Conservation (phyloP, 2,888 invertebrate genomes). For the Nebria brevicollis region DNA sequence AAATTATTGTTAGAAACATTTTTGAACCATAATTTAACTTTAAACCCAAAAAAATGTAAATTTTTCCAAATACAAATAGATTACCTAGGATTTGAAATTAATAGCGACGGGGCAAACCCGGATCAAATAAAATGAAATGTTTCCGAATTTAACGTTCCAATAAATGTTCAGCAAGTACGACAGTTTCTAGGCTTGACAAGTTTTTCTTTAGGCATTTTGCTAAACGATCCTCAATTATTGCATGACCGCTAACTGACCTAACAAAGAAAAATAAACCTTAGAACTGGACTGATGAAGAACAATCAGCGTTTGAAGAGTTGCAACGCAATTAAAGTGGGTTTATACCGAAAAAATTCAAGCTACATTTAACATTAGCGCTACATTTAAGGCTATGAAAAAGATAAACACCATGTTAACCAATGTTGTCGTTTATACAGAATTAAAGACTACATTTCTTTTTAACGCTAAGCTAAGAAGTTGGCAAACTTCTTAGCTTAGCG, state of each 20-base stretch:
- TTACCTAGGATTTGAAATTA: slow-evolving; percentile 40
- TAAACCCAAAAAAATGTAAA: slow-evolving; percentile 19
- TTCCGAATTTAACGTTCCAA: slow-evolving; percentile 51
- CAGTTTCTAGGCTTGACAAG: slow-evolving; percentile 17
- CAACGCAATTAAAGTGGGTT: slow-evolving; percentile 8
- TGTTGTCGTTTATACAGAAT: too few species aligned
- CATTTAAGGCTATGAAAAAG: too few species aligned
- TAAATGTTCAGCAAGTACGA: slow-evolving; percentile 41
- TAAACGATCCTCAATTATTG: slow-evolving; percentile 17
- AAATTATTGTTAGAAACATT: too few species aligned
- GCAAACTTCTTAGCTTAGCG: too few species aligned
- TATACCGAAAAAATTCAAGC: too few species aligned
- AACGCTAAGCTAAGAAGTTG: too few species aligned
- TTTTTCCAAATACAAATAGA: background rate
- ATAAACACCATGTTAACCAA: too few species aligned
- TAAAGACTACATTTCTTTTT: too few species aligned
- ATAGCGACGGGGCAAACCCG: slow-evolving; percentile 48
- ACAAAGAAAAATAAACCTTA: slow-evolving; percentile 43
- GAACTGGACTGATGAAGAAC: slow-evolving; percentile 15
- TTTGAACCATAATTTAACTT: background rate
- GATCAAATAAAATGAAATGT: slow-evolving; percentile 51
- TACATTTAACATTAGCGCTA: slow-evolving; percentile 45
- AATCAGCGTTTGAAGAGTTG: slow-evolving; percentile 18
- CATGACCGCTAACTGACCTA: slow-evolving; percentile 23
- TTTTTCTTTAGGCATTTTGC: slow-evolving; percentile 19